Base-by-base conservation (phyloP, 2,888 invertebrate genomes). In the Lordiphosa andalusiaca region DNA sequence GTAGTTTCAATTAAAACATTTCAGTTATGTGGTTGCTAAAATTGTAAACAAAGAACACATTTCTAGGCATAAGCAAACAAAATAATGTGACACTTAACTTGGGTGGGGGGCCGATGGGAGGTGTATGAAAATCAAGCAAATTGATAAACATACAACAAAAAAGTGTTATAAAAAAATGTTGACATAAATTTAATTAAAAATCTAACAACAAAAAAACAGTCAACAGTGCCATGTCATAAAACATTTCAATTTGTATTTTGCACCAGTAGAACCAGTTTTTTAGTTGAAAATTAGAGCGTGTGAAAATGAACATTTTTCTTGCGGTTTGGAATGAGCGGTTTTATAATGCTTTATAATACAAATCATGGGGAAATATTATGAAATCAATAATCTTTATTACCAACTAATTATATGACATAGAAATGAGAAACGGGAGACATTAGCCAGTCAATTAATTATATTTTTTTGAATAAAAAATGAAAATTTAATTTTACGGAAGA, bases 1-100 rank as follows among this genome's bases (percentile, higher is more conserved):
- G 30, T 80, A 80, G 84, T 80, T 80, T 83, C 80, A 80, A 80
- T 80, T 85, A 83, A 80, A 75, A 80, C 84, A 85, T 77, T 77
- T 82, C 77, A 84, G 74, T 78, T 77, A 50, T 77, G 84, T 62
- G 81, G 85, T 68, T 58, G 47, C 47, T 39, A 30, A 30, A 30
- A 30, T 54, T 46, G 49, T 58, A 56, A 55, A 70, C 71, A 84
- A 55, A 75, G 71, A 67, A 75, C 69, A 62, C 71, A 65, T 63
- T 71, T 58, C 36, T 56, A 53, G 48, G 37, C 51, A 46, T 61
- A 62, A 33, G 35, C 33, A 46, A 59, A 53, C 53, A 30, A 50
- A 13, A 30, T 30, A 30, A 9, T 30, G 9, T 30, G 7, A 30
- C 30, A 30, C 30, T 9, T 3, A 30, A 30, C 3, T 30, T 9